phyloP scores from a whole-genome alignment of 1,140 invertebrate species.

The Lepeophtheirus salmonis region DNA sequence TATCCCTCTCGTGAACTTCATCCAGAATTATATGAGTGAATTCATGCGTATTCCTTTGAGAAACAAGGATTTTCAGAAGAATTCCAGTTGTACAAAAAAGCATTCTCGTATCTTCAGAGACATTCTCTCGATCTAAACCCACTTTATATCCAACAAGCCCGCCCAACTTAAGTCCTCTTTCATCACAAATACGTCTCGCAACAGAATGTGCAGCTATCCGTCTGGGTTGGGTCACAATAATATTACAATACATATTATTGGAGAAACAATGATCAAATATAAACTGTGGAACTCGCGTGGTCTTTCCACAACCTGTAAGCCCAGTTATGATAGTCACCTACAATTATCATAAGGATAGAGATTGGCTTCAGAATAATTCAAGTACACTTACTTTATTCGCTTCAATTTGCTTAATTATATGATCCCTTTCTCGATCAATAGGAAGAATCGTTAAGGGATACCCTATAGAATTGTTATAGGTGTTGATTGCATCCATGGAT shows the following conservation, averaged over 20 bases:
- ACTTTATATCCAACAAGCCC: constrained; percentile 64
- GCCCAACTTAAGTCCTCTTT: constrained; percentile 52
- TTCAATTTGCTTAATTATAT: constrained; percentile 8
- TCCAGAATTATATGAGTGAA: constrained; percentile 82
- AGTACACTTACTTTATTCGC: not conserved
- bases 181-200: constrained; percentile 33
- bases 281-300: constrained; percentile 70
- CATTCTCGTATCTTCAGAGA: constrained; percentile 48
- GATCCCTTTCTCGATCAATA: not conserved
- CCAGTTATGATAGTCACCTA: constrained; percentile 64
- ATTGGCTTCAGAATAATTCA: too few relatives aligned
- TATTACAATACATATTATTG: constrained; percentile 44
- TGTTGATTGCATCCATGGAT: too few relatives aligned
- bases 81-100: constrained; percentile 65
- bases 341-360: too few relatives aligned
- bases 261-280: constrained; percentile 50
- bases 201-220: constrained; percentile 64
- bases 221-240: constrained; percentile 68
- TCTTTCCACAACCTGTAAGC: constrained; percentile 57
- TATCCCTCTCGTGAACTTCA: constrained; percentile 84
- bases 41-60: constrained; percentile 23
- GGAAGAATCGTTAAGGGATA: not conserved
- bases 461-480: too few relatives aligned
- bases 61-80: constrained; percentile 41
- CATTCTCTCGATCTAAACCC: constrained; percentile 36